phyloP scores from a whole-genome alignment of 1,140 invertebrate genomes.

The Steinernema feltiae region DNA sequence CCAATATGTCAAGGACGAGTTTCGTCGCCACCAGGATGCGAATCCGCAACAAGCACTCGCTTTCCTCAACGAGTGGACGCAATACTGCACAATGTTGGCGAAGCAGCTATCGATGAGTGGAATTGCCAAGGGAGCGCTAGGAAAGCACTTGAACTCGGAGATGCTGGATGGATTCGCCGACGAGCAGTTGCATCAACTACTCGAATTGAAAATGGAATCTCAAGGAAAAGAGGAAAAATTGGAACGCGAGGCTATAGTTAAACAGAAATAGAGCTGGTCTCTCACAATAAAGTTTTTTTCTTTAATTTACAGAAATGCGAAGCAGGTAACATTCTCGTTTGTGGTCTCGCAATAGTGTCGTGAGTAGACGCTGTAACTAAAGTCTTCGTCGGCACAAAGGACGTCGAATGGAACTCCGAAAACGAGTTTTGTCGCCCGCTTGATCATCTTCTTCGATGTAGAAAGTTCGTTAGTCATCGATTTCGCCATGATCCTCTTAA shows the following conservation, averaged over 20 bases:
- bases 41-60: conserved; percentile 47
- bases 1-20: conserved; percentile 60
- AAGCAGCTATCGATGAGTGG: conserved; percentile 39
- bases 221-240: not conserved
- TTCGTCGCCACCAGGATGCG: conserved; percentile 57
- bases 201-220: conserved; percentile 42
- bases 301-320: conserved; percentile 30
- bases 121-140: conserved; percentile 29
- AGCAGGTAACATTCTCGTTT: conserved; percentile 31
- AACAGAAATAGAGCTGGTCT: not conserved
- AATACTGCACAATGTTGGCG: conserved; percentile 41
- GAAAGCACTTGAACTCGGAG: conserved; percentile 29
- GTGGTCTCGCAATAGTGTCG: conserved; percentile 38
- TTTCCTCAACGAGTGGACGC: conserved; percentile 60
- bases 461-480: not conserved
- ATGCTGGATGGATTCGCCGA: conserved; percentile 38
- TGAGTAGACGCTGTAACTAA: conserved; percentile 36
- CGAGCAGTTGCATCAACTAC: conserved; percentile 46
- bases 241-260: not conserved
- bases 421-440: not conserved
- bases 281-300: not conserved
- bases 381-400: conserved; percentile 34
- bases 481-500: not conserved
- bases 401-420: conserved; percentile 27
- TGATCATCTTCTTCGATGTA: not conserved